Percentiles rank a stretch among this genome's conserved stretches.
Evolutionary conservation across 2,113 vertebrate species (phyloP).

Genomic region (Lichenostomus cassidix): DNA sequence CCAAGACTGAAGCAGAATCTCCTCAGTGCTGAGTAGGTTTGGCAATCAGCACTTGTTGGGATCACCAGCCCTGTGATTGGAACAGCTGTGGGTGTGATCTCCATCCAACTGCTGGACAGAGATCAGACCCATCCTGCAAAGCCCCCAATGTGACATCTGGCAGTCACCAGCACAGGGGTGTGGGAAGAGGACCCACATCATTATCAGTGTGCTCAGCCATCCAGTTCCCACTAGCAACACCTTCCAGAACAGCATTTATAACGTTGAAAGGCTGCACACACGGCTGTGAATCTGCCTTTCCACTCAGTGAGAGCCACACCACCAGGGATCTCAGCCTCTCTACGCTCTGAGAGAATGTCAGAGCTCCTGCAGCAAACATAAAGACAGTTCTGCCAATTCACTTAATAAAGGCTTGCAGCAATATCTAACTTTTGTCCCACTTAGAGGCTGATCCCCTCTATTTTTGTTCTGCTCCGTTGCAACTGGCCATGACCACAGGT

Average conservation of each 20-base stretch:
- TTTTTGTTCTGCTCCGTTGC: not conserved
- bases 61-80: accelerated
- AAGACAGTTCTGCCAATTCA: no score
- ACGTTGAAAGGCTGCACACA: not conserved
- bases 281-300: not conserved
- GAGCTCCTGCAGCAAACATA: no score
- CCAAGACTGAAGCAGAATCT: not conserved
- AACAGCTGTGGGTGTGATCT: not conserved
- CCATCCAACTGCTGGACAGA: no score
- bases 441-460: not conserved
- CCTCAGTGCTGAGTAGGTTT: not conserved
- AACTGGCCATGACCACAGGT: not conserved
- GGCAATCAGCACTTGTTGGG: not conserved
- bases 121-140: not conserved
- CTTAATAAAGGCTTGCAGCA: no score
- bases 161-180: not conserved
- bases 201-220: not conserved
- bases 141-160: not conserved
- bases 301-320: not conserved
- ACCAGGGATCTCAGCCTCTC: not conserved
- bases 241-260: not conserved
- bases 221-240: not conserved
- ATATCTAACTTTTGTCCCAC: no score
- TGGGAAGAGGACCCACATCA: not conserved
- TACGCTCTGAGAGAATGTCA: no score